phyloP scores from a whole-genome alignment of 2,888 invertebrate genomes.

The Myopa tessellatipennis region DNA sequence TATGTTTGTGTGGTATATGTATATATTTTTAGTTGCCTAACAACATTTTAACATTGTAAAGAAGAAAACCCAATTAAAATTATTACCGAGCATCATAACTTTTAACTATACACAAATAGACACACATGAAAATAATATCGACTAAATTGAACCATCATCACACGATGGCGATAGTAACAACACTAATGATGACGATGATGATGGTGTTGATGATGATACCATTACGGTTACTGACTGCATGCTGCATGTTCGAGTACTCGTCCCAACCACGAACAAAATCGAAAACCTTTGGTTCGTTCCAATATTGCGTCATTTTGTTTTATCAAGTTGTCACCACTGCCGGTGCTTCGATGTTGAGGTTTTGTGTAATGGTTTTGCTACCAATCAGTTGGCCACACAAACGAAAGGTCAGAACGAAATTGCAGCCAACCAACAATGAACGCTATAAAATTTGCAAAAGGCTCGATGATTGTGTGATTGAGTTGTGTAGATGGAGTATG shows the following conservation, averaged over 20 bases:
- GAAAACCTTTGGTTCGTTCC: background rate
- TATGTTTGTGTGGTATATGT: no score
- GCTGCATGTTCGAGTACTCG: background rate
- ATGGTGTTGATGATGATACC: background rate
- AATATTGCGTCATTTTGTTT: conserved; percentile 45
- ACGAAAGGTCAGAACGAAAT: conserved; percentile 51
- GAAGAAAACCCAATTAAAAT: no score
- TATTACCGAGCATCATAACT: no score
- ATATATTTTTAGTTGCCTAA: no score
- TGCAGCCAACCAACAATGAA: background rate
- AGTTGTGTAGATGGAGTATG: background rate
- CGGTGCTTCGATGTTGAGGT: conserved; percentile 45
- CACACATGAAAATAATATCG: conserved; percentile 22
- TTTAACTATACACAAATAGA: background rate
- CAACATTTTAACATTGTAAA: no score
- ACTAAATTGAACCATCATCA: conserved; percentile 1
- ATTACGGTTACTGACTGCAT: background rate
- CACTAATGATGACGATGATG: background rate
- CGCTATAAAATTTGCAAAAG: background rate
- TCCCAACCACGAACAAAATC: background rate
- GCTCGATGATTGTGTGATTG: background rate
- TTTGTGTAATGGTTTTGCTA: conserved; percentile 46
- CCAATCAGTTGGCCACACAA: conserved; percentile 51
- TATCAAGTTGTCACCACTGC: conserved; percentile 54
- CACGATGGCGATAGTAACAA: background rate